Percentiles rank a stretch among this genome's conserved stretches.
phyloP scores from a whole-genome alignment of 1,140 invertebrate species.

The Caenorhabditis tropicalis region DNA sequence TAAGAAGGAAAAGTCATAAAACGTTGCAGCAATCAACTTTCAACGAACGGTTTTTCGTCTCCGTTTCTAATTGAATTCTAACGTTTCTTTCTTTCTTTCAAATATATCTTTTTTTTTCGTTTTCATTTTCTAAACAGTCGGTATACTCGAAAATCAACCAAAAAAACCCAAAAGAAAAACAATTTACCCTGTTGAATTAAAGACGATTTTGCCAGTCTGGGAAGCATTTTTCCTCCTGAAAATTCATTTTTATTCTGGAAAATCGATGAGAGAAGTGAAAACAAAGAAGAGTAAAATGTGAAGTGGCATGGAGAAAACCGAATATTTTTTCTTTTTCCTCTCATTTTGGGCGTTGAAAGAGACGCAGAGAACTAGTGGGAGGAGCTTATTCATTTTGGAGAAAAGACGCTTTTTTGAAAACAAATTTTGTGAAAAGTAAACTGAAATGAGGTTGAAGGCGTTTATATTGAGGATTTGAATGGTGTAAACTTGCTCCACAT shows the following conservation, averaged over 20 bases:
- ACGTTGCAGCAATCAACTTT: no score
- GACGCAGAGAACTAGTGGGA: neutral
- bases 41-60: no score
- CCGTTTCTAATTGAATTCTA: neutral
- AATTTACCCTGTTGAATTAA: slow-evolving; percentile 35
- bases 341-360: slow-evolving; percentile 8
- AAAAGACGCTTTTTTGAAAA: slow-evolving; percentile 4
- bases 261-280: neutral
- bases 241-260: neutral
- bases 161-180: neutral
- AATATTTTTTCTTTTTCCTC: neutral
- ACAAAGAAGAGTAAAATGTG: slow-evolving; percentile 33
- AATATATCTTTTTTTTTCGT: no score
- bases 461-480: slow-evolving; percentile 10
- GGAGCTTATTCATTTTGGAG: neutral
- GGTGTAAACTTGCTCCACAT: slow-evolving; percentile 35
- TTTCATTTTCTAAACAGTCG: no score
- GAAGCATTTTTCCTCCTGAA: slow-evolving; percentile 35
- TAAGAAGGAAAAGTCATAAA: no score
- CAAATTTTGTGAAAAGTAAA: neutral
- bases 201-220: slow-evolving; percentile 25
- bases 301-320: slow-evolving; percentile 30
- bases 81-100: neutral
- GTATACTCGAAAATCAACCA: neutral
- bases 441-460: neutral